phyloP scores from a whole-genome alignment of 2,888 invertebrate species.

The Lathronympha strigana region DNA sequence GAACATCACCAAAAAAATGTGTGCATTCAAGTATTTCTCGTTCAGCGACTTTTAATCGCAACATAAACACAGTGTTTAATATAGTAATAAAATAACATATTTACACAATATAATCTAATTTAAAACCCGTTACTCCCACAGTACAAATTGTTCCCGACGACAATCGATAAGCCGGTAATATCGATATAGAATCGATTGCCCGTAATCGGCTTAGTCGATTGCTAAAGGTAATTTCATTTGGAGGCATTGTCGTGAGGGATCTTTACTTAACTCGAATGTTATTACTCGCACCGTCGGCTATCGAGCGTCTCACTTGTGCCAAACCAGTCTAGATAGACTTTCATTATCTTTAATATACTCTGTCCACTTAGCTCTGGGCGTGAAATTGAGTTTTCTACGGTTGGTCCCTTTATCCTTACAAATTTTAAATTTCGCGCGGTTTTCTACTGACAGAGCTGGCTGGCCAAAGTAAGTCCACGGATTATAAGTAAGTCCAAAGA shows the following conservation, averaged over 20 bases:
- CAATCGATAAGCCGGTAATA: constrained; percentile 36
- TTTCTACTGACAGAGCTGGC: too few relatives aligned
- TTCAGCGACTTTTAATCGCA: too few relatives aligned
- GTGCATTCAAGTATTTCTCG: too few relatives aligned
- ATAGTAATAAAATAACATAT: neutral
- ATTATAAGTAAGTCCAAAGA: too few relatives aligned
- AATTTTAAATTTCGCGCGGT: too few relatives aligned
- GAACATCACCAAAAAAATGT: too few relatives aligned
- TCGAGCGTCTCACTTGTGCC: neutral
- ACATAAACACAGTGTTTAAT: too few relatives aligned
- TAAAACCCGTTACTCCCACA: constrained; percentile 26
- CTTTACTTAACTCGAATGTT: constrained; percentile 23
- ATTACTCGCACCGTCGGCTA: neutral
- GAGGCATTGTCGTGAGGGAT: constrained; percentile 40
- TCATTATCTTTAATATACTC: neutral
- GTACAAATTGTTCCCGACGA: constrained; percentile 25
- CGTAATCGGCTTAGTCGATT: constrained; percentile 39
- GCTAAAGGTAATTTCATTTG: constrained; percentile 40
- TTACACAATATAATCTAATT: constrained; percentile 5
- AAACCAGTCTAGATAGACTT: neutral
- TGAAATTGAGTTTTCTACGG: too few relatives aligned
- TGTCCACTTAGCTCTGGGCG: too few relatives aligned
- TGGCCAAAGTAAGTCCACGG: too few relatives aligned
- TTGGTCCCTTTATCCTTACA: too few relatives aligned
- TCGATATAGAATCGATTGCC: constrained; percentile 34